These are phyloP conservation scores for Microcebus lehilahytsara DNA, from an alignment of 2,113 vertebrate species.

Conservation along the genomic window DNA sequence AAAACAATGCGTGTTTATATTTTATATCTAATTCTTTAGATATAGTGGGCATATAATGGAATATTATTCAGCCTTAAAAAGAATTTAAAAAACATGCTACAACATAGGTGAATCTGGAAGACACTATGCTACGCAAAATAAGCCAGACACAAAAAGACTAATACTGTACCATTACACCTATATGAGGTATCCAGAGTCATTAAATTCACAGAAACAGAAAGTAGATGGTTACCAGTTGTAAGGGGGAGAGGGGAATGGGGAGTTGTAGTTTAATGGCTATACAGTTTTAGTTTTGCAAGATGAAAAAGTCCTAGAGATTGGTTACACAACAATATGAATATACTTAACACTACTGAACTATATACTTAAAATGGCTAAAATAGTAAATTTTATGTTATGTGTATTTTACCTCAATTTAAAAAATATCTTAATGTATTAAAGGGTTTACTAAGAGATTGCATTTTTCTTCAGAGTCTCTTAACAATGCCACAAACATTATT, in stretches of 20 bases:
- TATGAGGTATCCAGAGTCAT: neutral
- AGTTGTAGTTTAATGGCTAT: neutral
- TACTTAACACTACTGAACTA: neutral
- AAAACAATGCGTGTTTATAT: neutral
- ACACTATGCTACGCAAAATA: neutral
- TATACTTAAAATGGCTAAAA: neutral
- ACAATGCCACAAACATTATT: neutral
- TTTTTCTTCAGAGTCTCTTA: neutral
- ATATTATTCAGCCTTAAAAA: slow-evolving; percentile 15
- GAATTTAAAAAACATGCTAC: neutral
- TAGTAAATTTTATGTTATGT: neutral
- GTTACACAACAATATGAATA: neutral
- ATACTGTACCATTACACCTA: neutral
- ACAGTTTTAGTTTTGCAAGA: neutral
- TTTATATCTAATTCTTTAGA: neutral
- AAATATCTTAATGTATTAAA: neutral
- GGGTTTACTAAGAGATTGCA: neutral
- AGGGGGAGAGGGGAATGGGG: fast-evolving
- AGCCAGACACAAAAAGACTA: neutral
- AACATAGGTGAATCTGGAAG: neutral
- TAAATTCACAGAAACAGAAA: neutral
- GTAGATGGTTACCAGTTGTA: neutral
- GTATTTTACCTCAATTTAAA: neutral
- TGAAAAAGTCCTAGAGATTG: neutral
- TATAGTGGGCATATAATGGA: neutral